These are phyloP conservation scores for Archips crataeganus DNA, from an alignment of 2,888 invertebrate species.

Conservation along the genomic window DNA sequence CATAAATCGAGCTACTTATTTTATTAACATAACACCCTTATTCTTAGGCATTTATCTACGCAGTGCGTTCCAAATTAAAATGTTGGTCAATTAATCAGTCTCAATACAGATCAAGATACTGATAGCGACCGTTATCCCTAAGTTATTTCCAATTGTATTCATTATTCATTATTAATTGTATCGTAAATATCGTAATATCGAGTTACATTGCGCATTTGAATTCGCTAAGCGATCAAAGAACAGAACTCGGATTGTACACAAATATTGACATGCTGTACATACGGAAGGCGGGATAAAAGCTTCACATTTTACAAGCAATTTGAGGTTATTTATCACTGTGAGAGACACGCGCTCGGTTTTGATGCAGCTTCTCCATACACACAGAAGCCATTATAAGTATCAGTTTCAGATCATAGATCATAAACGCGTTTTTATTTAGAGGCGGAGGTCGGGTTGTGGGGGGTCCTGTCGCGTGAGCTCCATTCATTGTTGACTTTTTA, in stretches of 20 bases:
- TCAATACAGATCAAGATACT: slow-evolving; percentile 57
- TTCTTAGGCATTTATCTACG: slow-evolving; percentile 58
- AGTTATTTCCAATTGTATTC: slow-evolving; percentile 28
- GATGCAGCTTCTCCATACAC: slow-evolving; percentile 82
- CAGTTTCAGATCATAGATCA: slow-evolving; percentile 86
- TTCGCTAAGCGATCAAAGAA: slow-evolving; percentile 19
- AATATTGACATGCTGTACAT: slow-evolving; percentile 78
- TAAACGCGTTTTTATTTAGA: slow-evolving; percentile 79
- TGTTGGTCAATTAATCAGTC: slow-evolving; percentile 62
- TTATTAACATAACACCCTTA: slow-evolving; percentile 50
- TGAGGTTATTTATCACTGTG: slow-evolving; percentile 81
- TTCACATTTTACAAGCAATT: slow-evolving; percentile 83
- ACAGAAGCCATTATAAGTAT: slow-evolving; percentile 86
- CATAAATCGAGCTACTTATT: slow-evolving; percentile 72
- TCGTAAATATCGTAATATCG: slow-evolving; percentile 37
- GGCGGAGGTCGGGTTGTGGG: slow-evolving; percentile 71
- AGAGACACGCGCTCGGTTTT: slow-evolving; percentile 64
- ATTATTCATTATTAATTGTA: slow-evolving; percentile 9
- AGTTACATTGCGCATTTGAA: slow-evolving; percentile 2
- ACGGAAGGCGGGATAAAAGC: slow-evolving; percentile 71
- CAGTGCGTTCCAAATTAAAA: slow-evolving; percentile 68
- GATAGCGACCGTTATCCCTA: slow-evolving; percentile 45
- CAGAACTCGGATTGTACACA: slow-evolving; percentile 51
- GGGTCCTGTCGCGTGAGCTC: slow-evolving; percentile 75
- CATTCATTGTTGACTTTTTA: slow-evolving; percentile 79